Conservation (phyloP, 2,797 vertebrate species). For the Dermochelys coriacea region DNA sequence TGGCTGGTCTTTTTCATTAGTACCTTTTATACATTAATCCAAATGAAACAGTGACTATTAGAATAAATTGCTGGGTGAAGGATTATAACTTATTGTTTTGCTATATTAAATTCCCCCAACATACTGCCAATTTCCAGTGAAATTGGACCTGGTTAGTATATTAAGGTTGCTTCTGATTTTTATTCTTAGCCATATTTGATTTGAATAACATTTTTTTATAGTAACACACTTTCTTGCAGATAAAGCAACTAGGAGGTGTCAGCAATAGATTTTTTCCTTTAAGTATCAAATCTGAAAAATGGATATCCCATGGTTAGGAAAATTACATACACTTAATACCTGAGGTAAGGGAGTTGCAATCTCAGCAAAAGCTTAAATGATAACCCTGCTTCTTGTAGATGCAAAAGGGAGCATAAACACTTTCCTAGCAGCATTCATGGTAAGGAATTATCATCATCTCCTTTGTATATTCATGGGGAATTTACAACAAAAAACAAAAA, state of each 20-base stretch:
- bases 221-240: not conserved
- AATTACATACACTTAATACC: constrained; percentile 65
- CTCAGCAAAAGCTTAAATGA: constrained; percentile 56
- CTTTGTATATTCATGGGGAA: not conserved
- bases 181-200: constrained; percentile 31
- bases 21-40: not conserved
- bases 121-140: not conserved
- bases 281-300: constrained; percentile 61
- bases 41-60: constrained; percentile 8
- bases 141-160: not conserved
- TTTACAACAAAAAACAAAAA: not conserved
- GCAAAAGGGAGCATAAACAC: constrained; percentile 15
- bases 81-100: not conserved
- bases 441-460: not conserved
- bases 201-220: constrained; percentile 30
- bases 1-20: constrained; percentile 40
- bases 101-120: not conserved
- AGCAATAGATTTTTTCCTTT: not conserved
- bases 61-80: constrained; percentile 1
- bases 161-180: not conserved
- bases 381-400: constrained; percentile 29
- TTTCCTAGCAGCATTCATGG: not conserved
- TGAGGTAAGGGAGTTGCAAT: constrained; percentile 45
- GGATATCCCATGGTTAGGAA: constrained; percentile 58
- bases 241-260: constrained; percentile 40